A percentile compares a stretch with the other conserved stretches of the same genome.
These are phyloP conservation scores for Cydia splendana DNA, from an alignment of 1,140 invertebrate genomes.

Conservation along the genomic window DNA sequence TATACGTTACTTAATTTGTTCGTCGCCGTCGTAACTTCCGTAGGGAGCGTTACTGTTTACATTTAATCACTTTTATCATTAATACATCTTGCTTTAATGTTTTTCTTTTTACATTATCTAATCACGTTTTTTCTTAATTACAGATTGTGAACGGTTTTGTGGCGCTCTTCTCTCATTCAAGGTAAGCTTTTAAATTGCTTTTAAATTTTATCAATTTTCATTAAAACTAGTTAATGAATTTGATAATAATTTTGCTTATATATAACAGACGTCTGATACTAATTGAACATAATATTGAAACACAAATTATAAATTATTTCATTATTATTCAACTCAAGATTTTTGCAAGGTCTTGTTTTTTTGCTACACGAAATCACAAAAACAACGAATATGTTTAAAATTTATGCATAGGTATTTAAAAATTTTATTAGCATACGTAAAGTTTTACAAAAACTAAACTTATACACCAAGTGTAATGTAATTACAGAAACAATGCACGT, in stretches of 20 bases:
- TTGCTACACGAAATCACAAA: not conserved
- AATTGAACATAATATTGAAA: too few relatives aligned
- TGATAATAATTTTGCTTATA: too few relatives aligned
- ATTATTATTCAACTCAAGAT: not conserved
- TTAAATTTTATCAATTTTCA: not conserved
- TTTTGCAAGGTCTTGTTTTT: conserved; percentile 10
- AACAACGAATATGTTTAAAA: not conserved
- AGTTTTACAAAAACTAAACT: not conserved
- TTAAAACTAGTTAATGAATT: too few relatives aligned
- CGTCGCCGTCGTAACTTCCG: conserved; percentile 41
- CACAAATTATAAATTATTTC: not conserved
- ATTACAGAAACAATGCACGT: conserved; percentile 14
- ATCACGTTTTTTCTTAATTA: conserved; percentile 33
- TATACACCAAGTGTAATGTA: not conserved
- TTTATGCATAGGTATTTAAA: not conserved
- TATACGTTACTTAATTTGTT: conserved; percentile 53
- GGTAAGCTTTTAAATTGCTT: conserved; percentile 10
- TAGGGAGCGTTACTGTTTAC: conserved; percentile 43
- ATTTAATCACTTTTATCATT: conserved; percentile 26
- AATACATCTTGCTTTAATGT: conserved; percentile 34
- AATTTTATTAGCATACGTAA: not conserved
- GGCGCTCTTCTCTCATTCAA: conserved; percentile 21
- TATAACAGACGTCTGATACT: too few relatives aligned
- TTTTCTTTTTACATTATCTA: conserved; percentile 14
- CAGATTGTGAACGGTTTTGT: conserved; percentile 24